Conservation (phyloP, 2,113 vertebrate genomes). For the Oriolus oriolus region DNA sequence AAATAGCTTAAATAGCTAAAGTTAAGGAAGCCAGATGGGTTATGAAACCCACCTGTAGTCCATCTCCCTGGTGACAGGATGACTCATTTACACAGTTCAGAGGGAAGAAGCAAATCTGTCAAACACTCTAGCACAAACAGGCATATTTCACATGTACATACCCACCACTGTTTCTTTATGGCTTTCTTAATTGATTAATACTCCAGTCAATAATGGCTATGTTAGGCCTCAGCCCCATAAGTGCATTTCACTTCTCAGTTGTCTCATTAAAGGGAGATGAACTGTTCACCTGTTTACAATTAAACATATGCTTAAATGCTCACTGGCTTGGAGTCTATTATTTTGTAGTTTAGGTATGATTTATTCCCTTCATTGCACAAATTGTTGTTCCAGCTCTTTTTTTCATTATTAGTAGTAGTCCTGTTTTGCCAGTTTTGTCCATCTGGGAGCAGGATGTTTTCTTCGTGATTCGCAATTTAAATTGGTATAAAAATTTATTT, state of each 20-base stretch:
- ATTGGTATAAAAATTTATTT: background rate
- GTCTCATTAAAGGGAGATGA: background rate
- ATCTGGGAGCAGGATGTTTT: background rate
- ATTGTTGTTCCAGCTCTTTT: background rate
- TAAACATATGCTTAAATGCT: background rate
- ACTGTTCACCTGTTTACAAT: background rate
- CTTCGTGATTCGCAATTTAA: background rate
- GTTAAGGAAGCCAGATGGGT: background rate
- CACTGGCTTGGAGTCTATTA: background rate
- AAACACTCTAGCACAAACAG: background rate
- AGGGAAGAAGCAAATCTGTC: background rate
- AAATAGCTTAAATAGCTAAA: background rate
- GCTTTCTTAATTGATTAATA: background rate
- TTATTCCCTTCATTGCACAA: background rate
- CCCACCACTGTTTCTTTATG: background rate
- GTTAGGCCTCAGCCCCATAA: background rate
- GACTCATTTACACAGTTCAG: background rate
- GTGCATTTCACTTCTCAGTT: background rate
- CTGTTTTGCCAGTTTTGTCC: background rate
- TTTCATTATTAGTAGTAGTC: background rate
- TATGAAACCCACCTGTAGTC: background rate
- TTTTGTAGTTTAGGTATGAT: background rate
- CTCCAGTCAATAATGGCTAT: background rate
- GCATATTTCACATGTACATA: background rate
- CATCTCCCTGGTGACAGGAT: constrained; percentile 1